Evolutionary conservation across 2,888 invertebrate genomes (phyloP), one percentile per base, ranked within the genome.

Genomic region (Noctuana brunneofusca): DNA sequence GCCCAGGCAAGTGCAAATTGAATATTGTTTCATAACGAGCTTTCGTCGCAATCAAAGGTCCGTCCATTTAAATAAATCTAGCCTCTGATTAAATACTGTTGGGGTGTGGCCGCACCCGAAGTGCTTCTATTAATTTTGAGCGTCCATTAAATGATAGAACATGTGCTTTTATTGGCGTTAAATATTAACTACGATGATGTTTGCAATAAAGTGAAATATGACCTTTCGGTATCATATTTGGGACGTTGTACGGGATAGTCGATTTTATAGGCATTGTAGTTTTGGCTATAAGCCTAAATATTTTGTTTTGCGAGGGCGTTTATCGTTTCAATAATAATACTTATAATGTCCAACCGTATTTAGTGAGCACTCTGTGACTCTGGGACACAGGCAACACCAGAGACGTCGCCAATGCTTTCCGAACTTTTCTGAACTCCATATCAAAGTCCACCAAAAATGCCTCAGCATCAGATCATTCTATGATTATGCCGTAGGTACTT

Each of bases 61-160:
- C 72, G 75, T 71, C 79, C 80, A 88, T 88, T 89, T 87, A 84
- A 89, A 87, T 88, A 88, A 85, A 87, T 87, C 83, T 83, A 81
- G 83, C 83, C 81, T 80, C 78, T 81, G 81, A 87, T 82, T 78
- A 14, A 55, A 60, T 55, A 49, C 48, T 49, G 49, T 30, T 50
- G 30, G 62, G 62, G 62, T 49, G 62, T 62, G 55, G 49, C 27
- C 48, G 27, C 50, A 6, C 12, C 59, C 59, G 53, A 54, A 48
- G 32, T 46, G 48, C 48, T 48, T 22, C 27, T 62, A 62, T 49
- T 48, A 54, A 60, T 55, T 62, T 55, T 48, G 54, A 27, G 38
- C 32, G 48, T 62, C 54, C 60, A 62, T 62, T 60, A 62, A 49
- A 54, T 14, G 46, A 53, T 53, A 53, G 32, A 53, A 41, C 58